A percentile compares a stretch with the other conserved stretches of the same genome.
These are phyloP conservation scores for Caenorhabditis inopinata DNA, from an alignment of 1,140 invertebrate genomes.

Conservation along the genomic window DNA sequence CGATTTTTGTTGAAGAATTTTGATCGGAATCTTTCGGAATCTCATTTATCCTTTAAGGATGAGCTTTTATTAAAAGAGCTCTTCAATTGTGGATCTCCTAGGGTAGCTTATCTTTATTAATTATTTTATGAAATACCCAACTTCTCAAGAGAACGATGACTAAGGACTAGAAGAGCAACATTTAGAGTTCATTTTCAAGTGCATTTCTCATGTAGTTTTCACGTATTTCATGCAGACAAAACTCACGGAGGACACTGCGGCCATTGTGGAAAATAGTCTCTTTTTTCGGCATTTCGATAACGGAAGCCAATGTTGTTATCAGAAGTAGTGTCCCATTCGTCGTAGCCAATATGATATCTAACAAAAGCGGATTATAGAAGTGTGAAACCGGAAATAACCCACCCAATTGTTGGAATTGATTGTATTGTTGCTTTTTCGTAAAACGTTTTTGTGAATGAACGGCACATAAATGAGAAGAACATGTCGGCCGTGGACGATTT, in stretches of 20 bases:
- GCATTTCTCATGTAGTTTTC: no score
- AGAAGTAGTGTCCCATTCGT: constrained; percentile 52
- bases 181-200: no score
- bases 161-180: no score
- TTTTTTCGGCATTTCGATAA: constrained; percentile 50
- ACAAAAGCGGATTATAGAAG: background rate
- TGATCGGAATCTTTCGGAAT: no score
- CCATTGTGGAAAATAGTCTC: constrained; percentile 57
- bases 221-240: no score
- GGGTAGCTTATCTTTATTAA: no score
- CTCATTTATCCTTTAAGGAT: no score
- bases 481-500: constrained; percentile 37
- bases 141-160: no score
- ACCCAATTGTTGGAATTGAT: constrained; percentile 45
- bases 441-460: constrained; percentile 50
- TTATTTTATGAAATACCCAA: no score
- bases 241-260: constrained; percentile 47
- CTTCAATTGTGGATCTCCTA: no score
- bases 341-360: constrained; percentile 33
- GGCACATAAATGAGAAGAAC: constrained; percentile 54
- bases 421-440: constrained; percentile 34
- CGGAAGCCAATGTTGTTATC: constrained; percentile 54
- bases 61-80: no score
- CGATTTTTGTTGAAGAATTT: no score
- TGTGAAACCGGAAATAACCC: background rate